phyloP scores from a whole-genome alignment of 2,888 invertebrate species.

The Eupithecia abbreviata region DNA sequence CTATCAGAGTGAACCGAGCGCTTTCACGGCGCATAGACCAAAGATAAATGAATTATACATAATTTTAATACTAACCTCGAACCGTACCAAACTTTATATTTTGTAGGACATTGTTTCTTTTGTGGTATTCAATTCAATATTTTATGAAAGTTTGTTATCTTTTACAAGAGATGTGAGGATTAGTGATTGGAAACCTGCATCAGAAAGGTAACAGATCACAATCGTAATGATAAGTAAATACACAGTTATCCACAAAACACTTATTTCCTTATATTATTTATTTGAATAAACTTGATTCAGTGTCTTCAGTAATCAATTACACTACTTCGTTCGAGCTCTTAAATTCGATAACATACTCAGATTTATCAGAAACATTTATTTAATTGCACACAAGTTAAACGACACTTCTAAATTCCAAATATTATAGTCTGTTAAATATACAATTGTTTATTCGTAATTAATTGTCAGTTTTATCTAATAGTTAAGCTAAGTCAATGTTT shows the following conservation, averaged over 20 bases:
- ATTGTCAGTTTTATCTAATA: conserved; percentile 73
- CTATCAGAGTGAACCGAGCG: conserved; percentile 74
- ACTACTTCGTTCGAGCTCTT: conserved; percentile 4
- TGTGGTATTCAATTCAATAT: conserved; percentile 35
- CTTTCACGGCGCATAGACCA: conserved; percentile 77
- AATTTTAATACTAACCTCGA: conserved; percentile 81
- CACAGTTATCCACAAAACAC: conserved; percentile 22
- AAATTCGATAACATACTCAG: conserved; percentile 3
- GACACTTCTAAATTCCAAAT: conserved; percentile 48
- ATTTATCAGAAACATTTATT: conserved; percentile 17
- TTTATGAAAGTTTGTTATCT: conserved; percentile 33
- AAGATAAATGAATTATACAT: conserved; percentile 78
- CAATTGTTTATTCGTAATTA: conserved; percentile 61
- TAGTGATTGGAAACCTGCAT: conserved; percentile 13
- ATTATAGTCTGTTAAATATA: conserved; percentile 41
- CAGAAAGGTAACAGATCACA: conserved; percentile 13
- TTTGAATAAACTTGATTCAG: conserved; percentile 17
- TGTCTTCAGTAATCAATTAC: neutral
- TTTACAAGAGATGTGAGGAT: conserved; percentile 22
- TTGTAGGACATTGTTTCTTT: conserved; percentile 59
- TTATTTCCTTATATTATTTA: conserved; percentile 29
- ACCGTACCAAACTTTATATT: conserved; percentile 80
- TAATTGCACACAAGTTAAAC: conserved; percentile 33
- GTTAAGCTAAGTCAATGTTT: conserved; percentile 83
- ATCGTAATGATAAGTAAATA: conserved; percentile 22